Conservation (phyloP, 2,888 invertebrate genomes). For the Papilio elwesi region DNA sequence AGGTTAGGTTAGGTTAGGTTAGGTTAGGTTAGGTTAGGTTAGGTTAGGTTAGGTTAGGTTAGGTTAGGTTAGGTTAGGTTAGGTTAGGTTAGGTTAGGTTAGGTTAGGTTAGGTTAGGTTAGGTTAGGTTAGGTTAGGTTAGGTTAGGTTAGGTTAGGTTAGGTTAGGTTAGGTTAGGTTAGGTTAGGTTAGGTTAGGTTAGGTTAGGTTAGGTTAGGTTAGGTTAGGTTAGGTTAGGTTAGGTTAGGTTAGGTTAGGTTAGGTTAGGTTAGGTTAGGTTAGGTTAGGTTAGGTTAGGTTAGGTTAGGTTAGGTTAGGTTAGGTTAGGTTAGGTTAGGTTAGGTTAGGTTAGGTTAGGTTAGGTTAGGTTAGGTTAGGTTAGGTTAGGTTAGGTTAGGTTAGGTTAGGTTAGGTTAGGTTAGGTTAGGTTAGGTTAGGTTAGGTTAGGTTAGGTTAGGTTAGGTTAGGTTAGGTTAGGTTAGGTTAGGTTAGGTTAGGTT, state of each 20-base stretch:
- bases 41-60: slow-evolving; percentile 41
- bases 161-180: slow-evolving; percentile 42
- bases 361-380: slow-evolving; percentile 43
- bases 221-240: slow-evolving; percentile 42
- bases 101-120: slow-evolving; percentile 43
- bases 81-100: slow-evolving; percentile 42
- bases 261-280: slow-evolving; percentile 45
- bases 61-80: slow-evolving; percentile 43
- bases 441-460: slow-evolving; percentile 43
- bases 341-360: slow-evolving; percentile 45
- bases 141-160: slow-evolving; percentile 41
- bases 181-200: slow-evolving; percentile 41
- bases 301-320: slow-evolving; percentile 18
- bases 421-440: slow-evolving; percentile 41
- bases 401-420: slow-evolving; percentile 20
- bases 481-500: slow-evolving; percentile 43
- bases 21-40: slow-evolving; percentile 37
- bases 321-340: slow-evolving; percentile 41
- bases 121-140: slow-evolving; percentile 43
- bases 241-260: slow-evolving; percentile 42
- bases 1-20: slow-evolving; percentile 43
- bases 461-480: slow-evolving; percentile 41
- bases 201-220: slow-evolving; percentile 40
- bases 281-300: slow-evolving; percentile 30
- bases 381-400: slow-evolving; percentile 41